These are phyloP conservation scores for Aricia agestis DNA, from an alignment of 1,140 invertebrate genomes.

Conservation along the genomic window DNA sequence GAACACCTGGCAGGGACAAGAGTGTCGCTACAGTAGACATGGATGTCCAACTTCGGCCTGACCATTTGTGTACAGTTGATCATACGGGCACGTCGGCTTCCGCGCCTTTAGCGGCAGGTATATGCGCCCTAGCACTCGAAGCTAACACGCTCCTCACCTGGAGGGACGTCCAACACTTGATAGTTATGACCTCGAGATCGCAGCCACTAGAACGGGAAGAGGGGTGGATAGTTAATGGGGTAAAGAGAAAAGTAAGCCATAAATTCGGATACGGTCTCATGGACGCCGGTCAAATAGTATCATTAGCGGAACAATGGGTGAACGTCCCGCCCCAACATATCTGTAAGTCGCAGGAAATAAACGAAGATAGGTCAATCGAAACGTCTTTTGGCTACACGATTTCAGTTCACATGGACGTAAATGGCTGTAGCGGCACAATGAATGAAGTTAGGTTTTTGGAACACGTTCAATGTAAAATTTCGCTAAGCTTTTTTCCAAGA, in stretches of 20 bases:
- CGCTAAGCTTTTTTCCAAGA: slow-evolving; percentile 91
- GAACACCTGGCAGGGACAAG: slow-evolving; percentile 93
- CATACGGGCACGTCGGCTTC: slow-evolving; percentile 96
- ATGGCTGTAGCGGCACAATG: slow-evolving; percentile 87
- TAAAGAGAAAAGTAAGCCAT: slow-evolving; percentile 93
- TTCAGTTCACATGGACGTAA: slow-evolving; percentile 88
- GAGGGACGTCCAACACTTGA: slow-evolving; percentile 98
- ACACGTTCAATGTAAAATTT: slow-evolving; percentile 95
- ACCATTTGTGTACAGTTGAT: slow-evolving; percentile 90
- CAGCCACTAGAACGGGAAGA: slow-evolving; percentile 87
- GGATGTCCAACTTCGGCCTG: slow-evolving; percentile 88
- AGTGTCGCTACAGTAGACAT: slow-evolving; percentile 96
- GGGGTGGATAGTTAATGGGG: slow-evolving; percentile 94
- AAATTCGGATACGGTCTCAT: slow-evolving; percentile 98
- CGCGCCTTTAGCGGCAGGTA: slow-evolving; percentile 95
- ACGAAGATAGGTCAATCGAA: slow-evolving; percentile 87
- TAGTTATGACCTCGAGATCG: slow-evolving; percentile 91
- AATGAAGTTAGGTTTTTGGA: slow-evolving; percentile 94
- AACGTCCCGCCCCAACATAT: slow-evolving; percentile 95
- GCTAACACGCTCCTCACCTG: slow-evolving; percentile 95
- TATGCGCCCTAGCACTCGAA: slow-evolving; percentile 94
- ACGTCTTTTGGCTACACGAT: slow-evolving; percentile 83
- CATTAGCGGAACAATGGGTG: slow-evolving; percentile 93
- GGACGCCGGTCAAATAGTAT: slow-evolving; percentile 95
- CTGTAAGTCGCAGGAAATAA: slow-evolving; percentile 92